Percentiles rank a stretch among this genome's conserved stretches.
These are phyloP conservation scores for Heterotilapia buettikoferi DNA, from an alignment of 2,113 vertebrate genomes.

Conservation along the genomic window DNA sequence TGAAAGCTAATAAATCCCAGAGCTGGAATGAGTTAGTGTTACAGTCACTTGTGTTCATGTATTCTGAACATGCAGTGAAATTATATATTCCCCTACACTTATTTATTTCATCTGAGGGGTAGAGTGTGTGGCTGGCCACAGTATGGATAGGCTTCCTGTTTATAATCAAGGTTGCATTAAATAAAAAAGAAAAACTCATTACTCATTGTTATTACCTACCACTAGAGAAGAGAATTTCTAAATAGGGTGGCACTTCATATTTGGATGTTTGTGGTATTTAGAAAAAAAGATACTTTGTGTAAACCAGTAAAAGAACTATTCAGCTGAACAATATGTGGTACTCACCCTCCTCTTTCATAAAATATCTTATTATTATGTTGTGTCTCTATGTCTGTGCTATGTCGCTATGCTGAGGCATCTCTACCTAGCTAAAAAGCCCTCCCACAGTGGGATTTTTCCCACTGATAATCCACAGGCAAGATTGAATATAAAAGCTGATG, in stretches of 20 bases:
- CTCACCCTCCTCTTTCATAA: not conserved
- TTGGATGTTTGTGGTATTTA: not conserved
- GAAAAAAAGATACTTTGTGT: not conserved
- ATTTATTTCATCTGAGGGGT: not conserved
- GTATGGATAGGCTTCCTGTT: not conserved
- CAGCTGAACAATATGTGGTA: not conserved
- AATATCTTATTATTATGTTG: not conserved
- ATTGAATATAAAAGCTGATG: not conserved
- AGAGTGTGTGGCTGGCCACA: not conserved
- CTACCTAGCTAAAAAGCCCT: not conserved
- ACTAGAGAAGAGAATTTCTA: not conserved
- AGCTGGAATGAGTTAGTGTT: conserved; percentile 3
- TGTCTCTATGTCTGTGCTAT: not conserved
- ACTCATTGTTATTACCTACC: not conserved
- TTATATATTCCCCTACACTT: not conserved
- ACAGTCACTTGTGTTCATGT: conserved; percentile 7
- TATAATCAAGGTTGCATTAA: not conserved
- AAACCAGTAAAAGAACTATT: not conserved
- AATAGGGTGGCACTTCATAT: not conserved
- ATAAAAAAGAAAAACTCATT: not conserved
- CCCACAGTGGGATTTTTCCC: not conserved
- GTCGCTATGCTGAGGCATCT: not conserved
- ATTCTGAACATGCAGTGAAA: not conserved
- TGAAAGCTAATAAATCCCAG: conserved; percentile 62
- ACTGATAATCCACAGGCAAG: not conserved